Percentiles rank a stretch among this genome's conserved stretches.
phyloP scores from a whole-genome alignment of 2,888 invertebrate genomes.

The Sinhomidia bicolor region DNA sequence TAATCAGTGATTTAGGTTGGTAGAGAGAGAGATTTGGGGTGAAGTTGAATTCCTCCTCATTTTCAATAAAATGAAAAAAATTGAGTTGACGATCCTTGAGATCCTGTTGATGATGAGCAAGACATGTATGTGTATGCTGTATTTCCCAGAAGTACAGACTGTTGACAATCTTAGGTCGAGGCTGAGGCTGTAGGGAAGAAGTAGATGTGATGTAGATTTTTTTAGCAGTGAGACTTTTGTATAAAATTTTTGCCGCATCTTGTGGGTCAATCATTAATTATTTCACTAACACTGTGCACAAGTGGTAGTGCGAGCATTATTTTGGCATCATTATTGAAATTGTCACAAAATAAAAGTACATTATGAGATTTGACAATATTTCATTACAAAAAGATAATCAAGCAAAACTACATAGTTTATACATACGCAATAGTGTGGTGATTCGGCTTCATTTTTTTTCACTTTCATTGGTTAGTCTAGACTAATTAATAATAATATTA shows the following conservation, averaged over 20 bases:
- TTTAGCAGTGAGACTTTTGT: neutral
- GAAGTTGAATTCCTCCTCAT: neutral
- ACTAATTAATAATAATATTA: too few relatives aligned
- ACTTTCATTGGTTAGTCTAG: too few relatives aligned
- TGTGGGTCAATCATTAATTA: neutral
- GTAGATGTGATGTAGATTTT: conserved; percentile 8
- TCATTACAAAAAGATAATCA: neutral
- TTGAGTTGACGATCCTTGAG: neutral
- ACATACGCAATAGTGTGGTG: too few relatives aligned
- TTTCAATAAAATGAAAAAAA: neutral
- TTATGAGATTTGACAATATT: neutral
- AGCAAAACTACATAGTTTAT: too few relatives aligned
- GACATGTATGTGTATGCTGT: too few relatives aligned
- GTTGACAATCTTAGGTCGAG: neutral
- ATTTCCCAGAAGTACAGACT: neutral
- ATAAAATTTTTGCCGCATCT: neutral
- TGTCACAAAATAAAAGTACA: neutral
- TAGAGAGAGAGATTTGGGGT: neutral
- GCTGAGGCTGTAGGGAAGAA: conserved; percentile 36
- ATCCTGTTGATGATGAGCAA: neutral
- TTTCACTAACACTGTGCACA: neutral
- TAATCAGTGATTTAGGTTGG: neutral
- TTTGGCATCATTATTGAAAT: conserved; percentile 20
- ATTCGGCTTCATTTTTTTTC: too few relatives aligned
- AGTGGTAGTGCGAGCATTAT: neutral